Evolutionary conservation across 2,797 vertebrate species (phyloP).

Genomic region (Loris lydekkerianus): DNA sequence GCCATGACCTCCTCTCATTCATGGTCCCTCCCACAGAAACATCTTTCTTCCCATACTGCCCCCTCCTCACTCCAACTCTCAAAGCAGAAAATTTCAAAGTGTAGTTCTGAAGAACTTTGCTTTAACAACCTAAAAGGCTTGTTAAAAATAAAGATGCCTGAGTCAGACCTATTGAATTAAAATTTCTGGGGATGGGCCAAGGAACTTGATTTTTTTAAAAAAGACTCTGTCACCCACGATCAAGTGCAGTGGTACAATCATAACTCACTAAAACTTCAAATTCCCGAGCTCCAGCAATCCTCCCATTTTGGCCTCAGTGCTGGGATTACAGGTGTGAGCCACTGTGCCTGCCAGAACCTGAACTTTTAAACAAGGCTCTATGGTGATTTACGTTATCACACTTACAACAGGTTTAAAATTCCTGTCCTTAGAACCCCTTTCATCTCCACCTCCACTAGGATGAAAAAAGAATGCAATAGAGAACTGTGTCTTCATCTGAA

Average conservation of each 20-base stretch:
- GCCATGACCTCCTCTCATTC: background rate
- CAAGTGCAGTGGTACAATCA: background rate
- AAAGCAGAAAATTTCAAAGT: slow-evolving; percentile 58
- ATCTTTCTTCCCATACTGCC: background rate
- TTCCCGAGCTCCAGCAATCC: background rate
- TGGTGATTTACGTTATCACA: slow-evolving; percentile 17
- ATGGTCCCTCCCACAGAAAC: background rate
- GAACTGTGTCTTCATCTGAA: background rate
- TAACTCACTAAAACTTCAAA: background rate
- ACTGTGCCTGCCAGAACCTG: background rate
- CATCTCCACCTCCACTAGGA: background rate
- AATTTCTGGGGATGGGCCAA: background rate
- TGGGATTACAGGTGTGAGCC: background rate
- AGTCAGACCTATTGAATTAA: slow-evolving; percentile 35
- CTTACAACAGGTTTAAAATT: slow-evolving; percentile 22
- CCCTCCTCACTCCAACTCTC: background rate
- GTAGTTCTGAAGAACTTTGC: slow-evolving; percentile 27
- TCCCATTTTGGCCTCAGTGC: background rate
- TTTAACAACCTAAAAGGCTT: slow-evolving; percentile 41
- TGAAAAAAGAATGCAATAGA: slow-evolving; percentile 16
- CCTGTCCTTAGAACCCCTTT: background rate
- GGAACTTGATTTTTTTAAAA: background rate
- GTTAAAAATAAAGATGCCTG: slow-evolving; percentile 36
- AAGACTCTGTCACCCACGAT: background rate
- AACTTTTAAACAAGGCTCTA: slow-evolving; percentile 50